Base-by-base conservation (phyloP, 2,797 vertebrate genomes). In the Sebastes hopkinsi region DNA sequence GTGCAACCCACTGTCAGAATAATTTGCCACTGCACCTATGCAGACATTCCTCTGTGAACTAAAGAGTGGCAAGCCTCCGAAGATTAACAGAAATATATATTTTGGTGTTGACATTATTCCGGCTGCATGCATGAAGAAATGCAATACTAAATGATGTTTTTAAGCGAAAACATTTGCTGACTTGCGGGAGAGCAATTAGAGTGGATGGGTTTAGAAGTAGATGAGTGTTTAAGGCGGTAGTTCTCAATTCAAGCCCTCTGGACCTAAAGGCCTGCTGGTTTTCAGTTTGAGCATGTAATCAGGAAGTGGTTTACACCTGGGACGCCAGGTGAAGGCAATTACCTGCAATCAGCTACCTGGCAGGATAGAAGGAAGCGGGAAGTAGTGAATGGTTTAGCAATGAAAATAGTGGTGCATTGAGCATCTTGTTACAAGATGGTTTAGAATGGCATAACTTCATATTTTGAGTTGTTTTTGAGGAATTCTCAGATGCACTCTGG, bases 251-350 rank as follows among this genome's bases (percentile, higher is more conserved):
- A 46, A 68, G 64, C 62, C 76, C 55, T 72, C 58, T 34, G 65
- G 75, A 75, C 75, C 73, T 23, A 4, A 64, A 77, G 68, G 22
- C 87, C 83, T 77, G 85, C 88, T 86, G 80, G 22, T 83, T 85
- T 64, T 83, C 54, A 55, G 56, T 87, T 62, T 42, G 61, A 85
- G 76, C 60, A 65, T 75, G 73, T 82, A 88, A 90, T 91, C 83
- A 87, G 66, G 72, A 85, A 75, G 77, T 58, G 25, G 61, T 78
- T 88, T 78, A 90, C 85, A 91, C 81, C 88, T 91, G 79, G 59
- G 85, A 86, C 1, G 58, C 79, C 90, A 92, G 85, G 81, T 90
- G 90, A 87, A 88, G 75, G 75, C 82, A 92, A 92, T 88, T 88
- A 82, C 77, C 67, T 73, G 79, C 86, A 93, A 89, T 89, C 87